Evolutionary conservation across 2,888 invertebrate genomes (phyloP).

Genomic region (Nemoura dubitans): DNA sequence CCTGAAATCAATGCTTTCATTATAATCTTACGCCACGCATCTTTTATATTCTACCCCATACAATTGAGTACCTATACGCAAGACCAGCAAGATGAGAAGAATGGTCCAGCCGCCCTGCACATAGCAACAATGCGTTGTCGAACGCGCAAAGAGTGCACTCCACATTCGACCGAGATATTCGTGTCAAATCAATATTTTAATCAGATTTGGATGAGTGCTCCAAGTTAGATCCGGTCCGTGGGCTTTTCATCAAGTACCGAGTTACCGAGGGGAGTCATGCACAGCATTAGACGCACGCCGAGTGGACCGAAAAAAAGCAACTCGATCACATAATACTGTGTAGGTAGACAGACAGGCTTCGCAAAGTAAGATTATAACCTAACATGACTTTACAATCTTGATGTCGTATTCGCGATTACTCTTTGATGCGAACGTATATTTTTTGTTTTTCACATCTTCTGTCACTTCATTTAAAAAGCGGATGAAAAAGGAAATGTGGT

Average conservation of each 20-base stretch:
- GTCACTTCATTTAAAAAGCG: not conserved
- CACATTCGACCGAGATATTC: not conserved
- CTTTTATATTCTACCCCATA: not conserved
- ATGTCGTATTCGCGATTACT: not conserved
- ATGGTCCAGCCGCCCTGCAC: not conserved
- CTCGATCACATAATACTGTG: not conserved
- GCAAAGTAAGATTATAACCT: not conserved
- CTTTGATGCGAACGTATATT: not conserved
- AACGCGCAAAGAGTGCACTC: not conserved
- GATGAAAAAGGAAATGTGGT: not conserved
- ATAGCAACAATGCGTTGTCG: not conserved
- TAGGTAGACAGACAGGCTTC: not conserved
- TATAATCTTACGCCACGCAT: not conserved
- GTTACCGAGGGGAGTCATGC: not conserved
- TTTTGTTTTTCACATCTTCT: too few relatives aligned
- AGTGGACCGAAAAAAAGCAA: not conserved
- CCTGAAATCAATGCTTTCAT: not conserved
- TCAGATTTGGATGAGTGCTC: slow-evolving; percentile 12
- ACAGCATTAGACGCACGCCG: not conserved
- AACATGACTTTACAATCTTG: not conserved
- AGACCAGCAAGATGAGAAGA: too few relatives aligned
- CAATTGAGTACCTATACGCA: too few relatives aligned
- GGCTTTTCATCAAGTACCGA: not conserved
- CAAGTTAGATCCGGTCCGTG: not conserved
- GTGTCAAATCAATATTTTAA: slow-evolving; percentile 12